Evolutionary conservation across 2,888 invertebrate genomes (phyloP).

Genomic region (Torymus tubicola): DNA sequence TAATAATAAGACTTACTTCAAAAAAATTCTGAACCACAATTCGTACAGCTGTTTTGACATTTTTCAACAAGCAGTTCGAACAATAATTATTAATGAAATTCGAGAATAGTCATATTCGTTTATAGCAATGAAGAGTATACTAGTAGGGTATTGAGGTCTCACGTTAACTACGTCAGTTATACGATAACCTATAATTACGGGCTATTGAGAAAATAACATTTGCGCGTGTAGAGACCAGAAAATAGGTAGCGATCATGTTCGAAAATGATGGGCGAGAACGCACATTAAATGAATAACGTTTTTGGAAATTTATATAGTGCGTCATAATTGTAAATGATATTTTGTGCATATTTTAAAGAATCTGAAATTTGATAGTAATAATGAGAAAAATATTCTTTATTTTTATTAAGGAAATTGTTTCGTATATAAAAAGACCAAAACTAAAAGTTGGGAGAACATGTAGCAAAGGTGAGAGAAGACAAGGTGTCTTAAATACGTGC

Average conservation of each 20-base stretch:
- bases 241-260: neutral
- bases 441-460: neutral
- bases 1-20: no score
- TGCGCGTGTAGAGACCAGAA: neutral
- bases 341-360: no score
- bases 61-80: no score
- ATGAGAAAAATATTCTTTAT: no score
- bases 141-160: neutral
- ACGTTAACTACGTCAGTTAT: constrained; percentile 29
- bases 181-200: constrained; percentile 24
- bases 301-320: neutral
- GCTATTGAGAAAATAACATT: constrained; percentile 9
- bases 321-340: neutral
- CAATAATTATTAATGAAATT: neutral
- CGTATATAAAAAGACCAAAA: no score
- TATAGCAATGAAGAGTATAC: neutral
- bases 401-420: no score
- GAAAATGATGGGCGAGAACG: no score
- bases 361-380: no score
- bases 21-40: no score
- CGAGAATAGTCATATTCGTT: constrained; percentile 12
- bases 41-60: no score
- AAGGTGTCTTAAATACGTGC: constrained; percentile 56
- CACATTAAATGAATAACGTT: no score
- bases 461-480: constrained; percentile 22